Evolutionary conservation across 1,140 invertebrate genomes (phyloP).

Genomic region (Panulirus ornatus): DNA sequence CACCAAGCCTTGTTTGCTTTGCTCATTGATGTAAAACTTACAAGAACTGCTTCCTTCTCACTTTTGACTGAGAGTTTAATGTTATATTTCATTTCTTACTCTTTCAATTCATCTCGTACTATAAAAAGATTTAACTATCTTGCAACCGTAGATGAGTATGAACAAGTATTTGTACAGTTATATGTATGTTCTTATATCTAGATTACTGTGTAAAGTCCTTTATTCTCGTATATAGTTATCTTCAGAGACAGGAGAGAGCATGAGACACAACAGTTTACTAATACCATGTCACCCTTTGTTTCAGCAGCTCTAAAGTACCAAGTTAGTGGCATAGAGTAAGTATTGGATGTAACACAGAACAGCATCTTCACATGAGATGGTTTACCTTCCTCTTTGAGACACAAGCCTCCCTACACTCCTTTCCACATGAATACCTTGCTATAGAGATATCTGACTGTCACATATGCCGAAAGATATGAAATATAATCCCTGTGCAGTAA

Average conservation of each 20-base stretch:
- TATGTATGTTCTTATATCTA: not conserved
- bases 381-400: not conserved
- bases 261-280: constrained; percentile 8
- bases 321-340: constrained; percentile 59
- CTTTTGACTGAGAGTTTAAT: not conserved
- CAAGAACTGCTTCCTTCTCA: too few relatives aligned
- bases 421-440: not conserved
- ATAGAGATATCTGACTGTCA: not conserved
- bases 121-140: not conserved
- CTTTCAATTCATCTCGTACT: not conserved
- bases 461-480: not conserved
- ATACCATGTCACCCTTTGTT: constrained; percentile 42
- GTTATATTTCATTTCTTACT: not conserved
- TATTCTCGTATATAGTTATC: not conserved
- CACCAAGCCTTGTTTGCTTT: too few relatives aligned
- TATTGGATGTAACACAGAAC: not conserved
- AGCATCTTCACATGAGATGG: not conserved
- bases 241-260: not conserved
- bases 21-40: too few relatives aligned
- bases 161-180: not conserved
- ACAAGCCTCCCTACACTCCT: not conserved
- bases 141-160: not conserved
- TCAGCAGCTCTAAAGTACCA: constrained; percentile 63
- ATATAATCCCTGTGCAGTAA: not conserved
- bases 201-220: not conserved